Conservation (phyloP, 92 coral and sea anemone species). For the Ricordea florida region DNA sequence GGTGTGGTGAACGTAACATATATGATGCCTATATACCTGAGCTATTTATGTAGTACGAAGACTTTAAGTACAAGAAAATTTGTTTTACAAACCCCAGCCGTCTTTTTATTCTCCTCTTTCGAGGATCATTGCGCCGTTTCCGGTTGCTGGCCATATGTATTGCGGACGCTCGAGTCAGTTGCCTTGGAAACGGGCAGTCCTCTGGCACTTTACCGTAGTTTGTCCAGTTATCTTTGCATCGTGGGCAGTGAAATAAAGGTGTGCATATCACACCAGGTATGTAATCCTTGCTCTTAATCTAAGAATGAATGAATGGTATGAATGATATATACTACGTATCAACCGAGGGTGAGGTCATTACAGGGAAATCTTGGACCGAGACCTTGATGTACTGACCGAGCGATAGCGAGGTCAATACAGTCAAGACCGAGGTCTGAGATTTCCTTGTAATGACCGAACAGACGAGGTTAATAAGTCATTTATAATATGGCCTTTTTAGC, state of each 20-base stretch:
- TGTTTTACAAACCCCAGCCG: slow-evolving; percentile 13
- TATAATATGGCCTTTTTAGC: too few relatives aligned
- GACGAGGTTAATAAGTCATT: too few relatives aligned
- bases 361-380: too few relatives aligned
- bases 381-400: too few relatives aligned
- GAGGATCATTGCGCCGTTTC: background rate
- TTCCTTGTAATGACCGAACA: too few relatives aligned
- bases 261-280: slow-evolving; percentile 83
- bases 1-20: too few relatives aligned
- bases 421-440: too few relatives aligned
- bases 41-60: too few relatives aligned
- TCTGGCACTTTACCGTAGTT: slow-evolving; percentile 74
- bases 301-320: background rate
- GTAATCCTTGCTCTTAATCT: slow-evolving; percentile 78
- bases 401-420: too few relatives aligned
- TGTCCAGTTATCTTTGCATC: slow-evolving; percentile 81
- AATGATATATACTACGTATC: too few relatives aligned
- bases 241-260: slow-evolving; percentile 93
- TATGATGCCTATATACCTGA: too few relatives aligned
- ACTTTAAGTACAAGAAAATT: background rate
- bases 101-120: slow-evolving; percentile 18
- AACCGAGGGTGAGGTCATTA: too few relatives aligned
- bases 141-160: slow-evolving; percentile 40
- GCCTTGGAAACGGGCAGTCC: slow-evolving; percentile 54
- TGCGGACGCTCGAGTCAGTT: slow-evolving; percentile 82